phyloP scores from a whole-genome alignment of 2,113 vertebrate species.

The Rhinopomastus cyanomelas region DNA sequence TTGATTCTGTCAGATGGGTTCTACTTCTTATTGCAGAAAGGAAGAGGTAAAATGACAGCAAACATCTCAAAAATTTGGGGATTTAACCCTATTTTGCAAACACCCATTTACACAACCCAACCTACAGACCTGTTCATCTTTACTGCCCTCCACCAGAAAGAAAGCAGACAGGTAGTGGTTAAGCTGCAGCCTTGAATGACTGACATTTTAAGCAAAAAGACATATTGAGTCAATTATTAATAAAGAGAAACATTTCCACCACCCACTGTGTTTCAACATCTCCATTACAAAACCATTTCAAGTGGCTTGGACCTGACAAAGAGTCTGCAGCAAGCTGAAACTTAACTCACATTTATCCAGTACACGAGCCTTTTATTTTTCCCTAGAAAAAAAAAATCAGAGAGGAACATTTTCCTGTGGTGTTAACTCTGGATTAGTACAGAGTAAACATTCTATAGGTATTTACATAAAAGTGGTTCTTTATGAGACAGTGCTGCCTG shows the following conservation, averaged over 20 bases:
- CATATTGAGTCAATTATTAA: conserved; percentile 9
- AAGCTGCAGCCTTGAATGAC: not conserved
- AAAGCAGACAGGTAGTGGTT: not conserved
- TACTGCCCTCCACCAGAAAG: not conserved
- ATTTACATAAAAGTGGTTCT: not conserved
- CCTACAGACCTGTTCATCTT: not conserved
- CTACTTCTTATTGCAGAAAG: not conserved
- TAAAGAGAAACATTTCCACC: conserved; percentile 36
- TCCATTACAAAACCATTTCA: conserved; percentile 39
- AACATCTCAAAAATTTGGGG: not conserved
- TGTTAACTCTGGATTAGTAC: not conserved
- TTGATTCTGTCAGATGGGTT: not conserved
- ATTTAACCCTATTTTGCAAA: not conserved
- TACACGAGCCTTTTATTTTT: not conserved
- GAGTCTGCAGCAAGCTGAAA: not conserved
- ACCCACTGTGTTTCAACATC: conserved; percentile 40
- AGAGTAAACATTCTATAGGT: not conserved
- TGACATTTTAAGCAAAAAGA: not conserved
- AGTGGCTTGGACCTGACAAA: conserved; percentile 5
- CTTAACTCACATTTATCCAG: not conserved
- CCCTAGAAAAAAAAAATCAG: not conserved
- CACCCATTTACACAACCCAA: not conserved
- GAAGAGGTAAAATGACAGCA: not conserved
- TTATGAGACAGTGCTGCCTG: not conserved
- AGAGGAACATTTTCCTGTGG: not conserved